Percentiles rank a stretch among this genome's conserved stretches.
phyloP scores from a whole-genome alignment of 2,113 vertebrate genomes.

The Aspiorhynchus laticeps region DNA sequence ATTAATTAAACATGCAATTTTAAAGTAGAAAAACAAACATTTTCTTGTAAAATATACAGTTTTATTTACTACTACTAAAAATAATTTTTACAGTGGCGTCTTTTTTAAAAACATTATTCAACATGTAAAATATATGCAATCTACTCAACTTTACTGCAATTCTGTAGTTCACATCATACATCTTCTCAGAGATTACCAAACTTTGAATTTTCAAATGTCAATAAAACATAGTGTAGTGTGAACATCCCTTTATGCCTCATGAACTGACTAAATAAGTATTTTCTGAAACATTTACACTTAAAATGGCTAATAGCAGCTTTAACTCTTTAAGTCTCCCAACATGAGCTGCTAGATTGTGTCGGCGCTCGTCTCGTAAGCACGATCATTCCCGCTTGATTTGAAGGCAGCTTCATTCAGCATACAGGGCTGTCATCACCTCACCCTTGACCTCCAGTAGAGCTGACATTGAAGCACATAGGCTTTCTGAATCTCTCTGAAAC shows the following conservation, averaged over 20 bases:
- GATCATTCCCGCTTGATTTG: neutral
- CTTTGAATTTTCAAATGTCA: no score
- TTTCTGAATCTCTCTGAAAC: slow-evolving; percentile 64
- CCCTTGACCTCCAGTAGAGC: slow-evolving; percentile 57
- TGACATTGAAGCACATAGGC: slow-evolving; percentile 54
- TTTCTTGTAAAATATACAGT: neutral
- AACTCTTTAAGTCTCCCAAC: neutral
- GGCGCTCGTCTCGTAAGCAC: neutral
- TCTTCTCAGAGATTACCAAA: no score
- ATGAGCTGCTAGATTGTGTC: neutral
- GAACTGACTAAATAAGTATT: no score
- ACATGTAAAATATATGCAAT: neutral
- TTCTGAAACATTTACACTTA: neutral
- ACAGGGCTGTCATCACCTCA: slow-evolving; percentile 44
- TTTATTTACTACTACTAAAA: neutral
- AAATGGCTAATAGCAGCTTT: neutral
- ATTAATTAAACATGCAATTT: neutral
- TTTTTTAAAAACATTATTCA: neutral
- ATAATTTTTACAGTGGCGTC: no score
- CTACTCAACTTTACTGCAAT: neutral
- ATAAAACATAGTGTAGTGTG: no score
- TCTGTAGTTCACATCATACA: neutral
- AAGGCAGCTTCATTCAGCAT: slow-evolving; percentile 42
- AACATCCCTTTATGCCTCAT: no score
- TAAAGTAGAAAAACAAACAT: no score